Base-by-base conservation (phyloP, 2,113 vertebrate species). In the Cichladusa arquata region DNA sequence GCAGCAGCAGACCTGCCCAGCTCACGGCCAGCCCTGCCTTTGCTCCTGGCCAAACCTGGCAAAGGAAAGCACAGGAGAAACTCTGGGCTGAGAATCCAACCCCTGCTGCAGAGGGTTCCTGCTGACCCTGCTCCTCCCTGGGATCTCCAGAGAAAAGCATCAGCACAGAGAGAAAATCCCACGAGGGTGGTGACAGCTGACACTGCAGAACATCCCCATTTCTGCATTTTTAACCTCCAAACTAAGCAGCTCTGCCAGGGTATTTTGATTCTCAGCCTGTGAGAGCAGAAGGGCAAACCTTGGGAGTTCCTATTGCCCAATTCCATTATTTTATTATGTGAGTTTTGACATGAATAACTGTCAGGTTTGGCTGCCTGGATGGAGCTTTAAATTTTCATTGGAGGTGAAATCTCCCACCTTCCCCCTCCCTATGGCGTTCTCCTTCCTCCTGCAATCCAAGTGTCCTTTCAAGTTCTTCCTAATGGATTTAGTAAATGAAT, bases 151-250 rank as follows among this genome's bases (percentile, higher is more conserved):
- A 24, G 28, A 24, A 9, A 25, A 82, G 8, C 11, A 0, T 19
- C 0, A 8, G 34, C 16, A 8, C 54, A 84, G 33, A 51, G 48
- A 42, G 3, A 8, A 53, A 24, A 11, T 1, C 11, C 42, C 54
- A 3, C 25, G 1, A 0, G 44, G n/a, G 6, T 6, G 5, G n/a
- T 10, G 61, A 7, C 38, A n/a, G 61, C 33, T 34, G 42, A 6
- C 54, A 5, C 7, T 2, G 4, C 69, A 66, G n/a, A 61, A 12
- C 40, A 0, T 5, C 3, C 19, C 62, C n/a, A 8, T 0, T 4
- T 3, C 51, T 40, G 29, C 57, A 25, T 12, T 71, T 58, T 45
- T 3, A 23, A 28, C 40, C 73, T 33, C 44, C 16, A 6, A 58
- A 29, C 26, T 58, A 26, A 25, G 16, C 0, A 26, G n/a, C 26